phyloP scores from a whole-genome alignment of 2,797 vertebrate genomes.

The Neosilurus hyrtlii region DNA sequence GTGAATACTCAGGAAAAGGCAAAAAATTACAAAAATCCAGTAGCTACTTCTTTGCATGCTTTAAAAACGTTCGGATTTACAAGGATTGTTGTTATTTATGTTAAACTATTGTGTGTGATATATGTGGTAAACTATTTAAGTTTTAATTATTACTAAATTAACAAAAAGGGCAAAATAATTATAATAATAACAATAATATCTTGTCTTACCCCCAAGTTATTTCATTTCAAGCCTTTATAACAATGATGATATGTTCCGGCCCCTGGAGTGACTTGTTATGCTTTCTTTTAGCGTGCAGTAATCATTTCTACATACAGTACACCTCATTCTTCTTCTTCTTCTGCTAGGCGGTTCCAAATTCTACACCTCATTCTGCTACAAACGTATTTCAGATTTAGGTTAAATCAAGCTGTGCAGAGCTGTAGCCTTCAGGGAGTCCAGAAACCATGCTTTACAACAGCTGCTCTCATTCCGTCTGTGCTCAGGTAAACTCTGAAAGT shows the following conservation, averaged over 20 bases:
- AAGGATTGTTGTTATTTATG: too few relatives aligned
- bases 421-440: not conserved
- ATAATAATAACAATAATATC: not conserved
- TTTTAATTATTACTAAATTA: too few relatives aligned
- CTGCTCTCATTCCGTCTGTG: constrained; percentile 22
- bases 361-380: not conserved
- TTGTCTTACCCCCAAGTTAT: too few relatives aligned
- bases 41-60: too few relatives aligned
- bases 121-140: too few relatives aligned
- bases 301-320: not conserved
- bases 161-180: too few relatives aligned
- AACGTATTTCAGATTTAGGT: not conserved
- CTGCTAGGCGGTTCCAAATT: not conserved
- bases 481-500: constrained; percentile 1
- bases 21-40: too few relatives aligned
- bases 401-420: constrained; percentile 4
- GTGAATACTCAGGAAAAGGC: too few relatives aligned
- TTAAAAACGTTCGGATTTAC: too few relatives aligned
- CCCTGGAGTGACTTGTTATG: not conserved
- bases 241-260: not conserved
- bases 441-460: not conserved
- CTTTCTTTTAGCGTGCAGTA: too few relatives aligned
- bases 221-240: not conserved
- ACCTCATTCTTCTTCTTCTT: not conserved
- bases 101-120: too few relatives aligned